phyloP scores from a whole-genome alignment of 2,113 vertebrate genomes.

The Gobius niger region DNA sequence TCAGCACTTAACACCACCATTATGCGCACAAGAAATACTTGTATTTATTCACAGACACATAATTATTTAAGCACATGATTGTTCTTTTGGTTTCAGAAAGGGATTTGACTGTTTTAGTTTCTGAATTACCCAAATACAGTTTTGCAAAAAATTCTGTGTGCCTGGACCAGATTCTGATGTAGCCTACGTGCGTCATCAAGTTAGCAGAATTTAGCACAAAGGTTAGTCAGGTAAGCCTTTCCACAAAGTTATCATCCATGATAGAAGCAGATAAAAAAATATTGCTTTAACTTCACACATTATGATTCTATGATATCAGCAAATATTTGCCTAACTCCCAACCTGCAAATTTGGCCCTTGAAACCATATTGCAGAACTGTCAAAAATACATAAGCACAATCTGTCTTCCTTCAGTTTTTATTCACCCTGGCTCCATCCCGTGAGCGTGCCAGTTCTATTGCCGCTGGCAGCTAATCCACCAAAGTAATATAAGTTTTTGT shows the following conservation, averaged over 20 bases:
- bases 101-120: conserved; percentile 33
- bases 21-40: too few relatives aligned
- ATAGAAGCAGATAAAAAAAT: not conserved
- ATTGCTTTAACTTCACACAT: not conserved
- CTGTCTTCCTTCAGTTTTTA: conserved; percentile 46
- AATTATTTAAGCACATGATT: conserved; percentile 44
- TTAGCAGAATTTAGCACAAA: not conserved
- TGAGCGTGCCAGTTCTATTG: conserved; percentile 40
- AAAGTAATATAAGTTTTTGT: conserved; percentile 44
- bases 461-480: conserved; percentile 29
- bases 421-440: conserved; percentile 27
- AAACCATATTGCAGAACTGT: conserved; percentile 25
- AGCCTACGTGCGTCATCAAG: not conserved
- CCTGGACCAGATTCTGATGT: not conserved
- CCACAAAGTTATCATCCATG: not conserved
- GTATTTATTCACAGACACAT: too few relatives aligned
- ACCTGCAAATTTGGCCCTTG: conserved; percentile 5
- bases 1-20: too few relatives aligned
- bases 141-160: conserved; percentile 21
- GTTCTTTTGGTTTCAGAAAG: conserved; percentile 50
- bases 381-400: conserved; percentile 19
- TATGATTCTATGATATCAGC: not conserved
- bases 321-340: conserved; percentile 9
- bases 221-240: not conserved
- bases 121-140: conserved; percentile 19